Base-by-base conservation (phyloP, 2,113 vertebrate species). In the Cyanocitta stelleri region DNA sequence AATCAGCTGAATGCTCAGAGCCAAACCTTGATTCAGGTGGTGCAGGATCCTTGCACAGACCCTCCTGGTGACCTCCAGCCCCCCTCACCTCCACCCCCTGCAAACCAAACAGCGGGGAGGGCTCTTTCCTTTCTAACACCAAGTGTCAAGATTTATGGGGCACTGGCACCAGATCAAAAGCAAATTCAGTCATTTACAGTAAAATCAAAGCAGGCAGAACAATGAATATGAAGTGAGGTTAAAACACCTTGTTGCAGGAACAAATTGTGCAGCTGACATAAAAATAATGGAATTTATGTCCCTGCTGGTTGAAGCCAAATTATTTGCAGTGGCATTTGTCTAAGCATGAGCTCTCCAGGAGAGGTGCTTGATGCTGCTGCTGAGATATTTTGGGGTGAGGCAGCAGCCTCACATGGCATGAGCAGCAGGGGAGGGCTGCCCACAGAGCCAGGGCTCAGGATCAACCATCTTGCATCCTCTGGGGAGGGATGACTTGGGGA, bases 101-200 rank as follows among this genome's bases (percentile, higher is more conserved):
- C 59, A 85, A 89, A 94, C 49, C 79, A 92, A 97, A 88, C 80
- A 49, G 84, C 0, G n/a, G 68, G 90, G 90, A 93, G 51, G 67
- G 73, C 61, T 80, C 83, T 71, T 80, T 41, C 14, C 71, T 91
- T 95, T 94, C 92, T 86, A 69, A 90, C 41, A 89, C 82, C 5
- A 37, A 89, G 79, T 79, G 94, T 96, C 67, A 61, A 86, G 93
- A 97, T 96, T 96, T 93, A 97, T 86, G 90, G 95, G 29, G 56
- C 49, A 7, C 64, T 98, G 98, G 98, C 94, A 86, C 68, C 76
- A 88, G 94, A 96, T 98, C 98, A 98, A 89, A 97, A 97, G 96
- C 33, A 4, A 95, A 61, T 76, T 76, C 93, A 80, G 96, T 97
- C 97, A 95, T 95, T 97, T 97, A 96, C 97, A 97, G 97, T 97